A percentile compares a stretch with the other conserved stretches of the same genome.
phyloP scores from a whole-genome alignment of 2,113 vertebrate species.

The Psilopsiagon aurifrons region DNA sequence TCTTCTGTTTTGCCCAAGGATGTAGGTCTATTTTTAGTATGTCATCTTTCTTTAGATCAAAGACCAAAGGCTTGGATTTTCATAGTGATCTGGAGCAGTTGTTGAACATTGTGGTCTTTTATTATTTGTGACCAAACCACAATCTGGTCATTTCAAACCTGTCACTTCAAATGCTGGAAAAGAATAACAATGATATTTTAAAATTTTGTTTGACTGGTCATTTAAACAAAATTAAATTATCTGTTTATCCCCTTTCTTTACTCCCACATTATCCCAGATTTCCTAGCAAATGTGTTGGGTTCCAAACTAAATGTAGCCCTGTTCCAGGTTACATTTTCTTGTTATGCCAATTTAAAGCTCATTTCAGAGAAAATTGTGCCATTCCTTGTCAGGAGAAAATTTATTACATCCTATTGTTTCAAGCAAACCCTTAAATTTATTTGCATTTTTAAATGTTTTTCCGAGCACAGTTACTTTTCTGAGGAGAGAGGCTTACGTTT shows the following conservation, averaged over 20 bases:
- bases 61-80: conserved; percentile 46
- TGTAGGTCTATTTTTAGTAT: not conserved
- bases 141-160: not conserved
- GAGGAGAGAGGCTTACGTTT: not conserved
- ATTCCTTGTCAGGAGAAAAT: not conserved
- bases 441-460: not conserved
- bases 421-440: not conserved
- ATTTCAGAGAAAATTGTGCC: not conserved
- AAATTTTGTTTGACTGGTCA: not conserved
- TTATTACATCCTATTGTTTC: not conserved
- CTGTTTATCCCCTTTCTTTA: not conserved
- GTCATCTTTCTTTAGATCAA: not conserved
- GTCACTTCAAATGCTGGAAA: not conserved
- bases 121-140: not conserved
- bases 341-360: not conserved
- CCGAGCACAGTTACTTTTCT: not conserved
- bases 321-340: not conserved
- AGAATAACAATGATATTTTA: not conserved
- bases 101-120: conserved; percentile 23
- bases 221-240: not conserved
- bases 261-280: not conserved
- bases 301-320: not conserved
- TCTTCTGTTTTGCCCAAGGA: not conserved
- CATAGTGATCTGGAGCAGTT: conserved; percentile 30
- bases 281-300: not conserved